Evolutionary conservation across 2,888 invertebrate genomes (phyloP).

Genomic region (Thereva unica): DNA sequence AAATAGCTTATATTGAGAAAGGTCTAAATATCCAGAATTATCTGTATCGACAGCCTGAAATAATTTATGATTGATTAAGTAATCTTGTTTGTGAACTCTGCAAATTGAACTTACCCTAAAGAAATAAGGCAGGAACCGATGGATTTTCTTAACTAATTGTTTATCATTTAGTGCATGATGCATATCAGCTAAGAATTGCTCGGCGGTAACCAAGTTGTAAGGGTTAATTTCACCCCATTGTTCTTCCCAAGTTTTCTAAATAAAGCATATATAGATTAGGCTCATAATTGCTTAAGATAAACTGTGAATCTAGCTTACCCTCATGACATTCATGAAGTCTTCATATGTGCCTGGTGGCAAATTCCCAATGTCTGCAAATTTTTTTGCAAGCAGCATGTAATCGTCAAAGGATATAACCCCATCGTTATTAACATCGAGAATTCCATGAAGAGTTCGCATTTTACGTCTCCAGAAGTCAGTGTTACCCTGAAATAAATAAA

Average conservation of each 20-base stretch:
- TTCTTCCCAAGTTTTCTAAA: conserved; percentile 76
- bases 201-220: conserved; percentile 80
- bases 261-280: conserved; percentile 14
- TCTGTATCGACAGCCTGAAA: conserved; percentile 80
- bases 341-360: conserved; percentile 67
- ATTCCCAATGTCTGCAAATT: conserved; percentile 77
- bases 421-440: conserved; percentile 83
- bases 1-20: conserved; percentile 81
- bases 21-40: conserved; percentile 74
- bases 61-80: background rate
- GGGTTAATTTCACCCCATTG: conserved; percentile 82
- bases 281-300: conserved; percentile 10
- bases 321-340: conserved; percentile 73
- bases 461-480: conserved; percentile 79
- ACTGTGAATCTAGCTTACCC: conserved; percentile 59
- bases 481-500: conserved; percentile 49
- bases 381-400: conserved; percentile 72
- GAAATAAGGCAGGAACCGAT: conserved; percentile 77
- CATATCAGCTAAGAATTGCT: conserved; percentile 81
- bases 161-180: conserved; percentile 79
- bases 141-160: conserved; percentile 72
- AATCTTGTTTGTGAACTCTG: background rate
- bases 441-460: conserved; percentile 82
- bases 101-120: conserved; percentile 66
- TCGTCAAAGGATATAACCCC: conserved; percentile 83